Base-by-base conservation (phyloP, 2,797 vertebrate genomes). In the Sphenodon punctatus region DNA sequence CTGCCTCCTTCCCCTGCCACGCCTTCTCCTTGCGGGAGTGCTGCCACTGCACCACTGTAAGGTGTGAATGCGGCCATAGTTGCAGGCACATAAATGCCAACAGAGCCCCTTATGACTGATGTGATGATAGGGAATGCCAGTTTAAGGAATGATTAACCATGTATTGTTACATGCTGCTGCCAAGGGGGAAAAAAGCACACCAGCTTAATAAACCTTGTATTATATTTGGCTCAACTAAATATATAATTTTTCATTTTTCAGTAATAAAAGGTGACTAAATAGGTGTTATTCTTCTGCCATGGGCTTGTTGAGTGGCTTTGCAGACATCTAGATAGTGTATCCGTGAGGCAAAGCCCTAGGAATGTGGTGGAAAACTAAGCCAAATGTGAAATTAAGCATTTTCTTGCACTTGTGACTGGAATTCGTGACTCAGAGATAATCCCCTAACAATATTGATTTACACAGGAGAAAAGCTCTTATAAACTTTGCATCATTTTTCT, bases 381-480 rank as follows among this genome's bases (percentile, higher is more conserved):
- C n/a, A n/a, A n/a, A n/a, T n/a, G n/a, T 93, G 80, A 67, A 93
- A 89, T 92, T 76, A 88, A 92, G 84, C 39, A 6, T 67, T 58
- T 75, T 86, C 71, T 85, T 79, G 32, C 17, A 70, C 67, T 76
- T 67, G 58, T 86, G 65, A 8, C 65, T 87, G 90, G 86, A 95
- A 94, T 93, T 82, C 80, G 80, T 89, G 69, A 91, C 80, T 89
- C 70, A 86, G 53, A 86, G 78, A 91, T 79, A 92, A 90, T 90
- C 84, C 79, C 71, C 10, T 79, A 88, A 83, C 46, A 32, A 63
- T 60, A 23, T 63, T 49, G 77, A 69, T 80, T 85, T 46, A 45
- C 34, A 80, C 3, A 63, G 30, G 68, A 10, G 27, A 63, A 79
- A 60, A 88, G 61, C n/a, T n/a, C n/a, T n/a, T n/a, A n/a, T n/a